Evolutionary conservation across 2,888 invertebrate genomes (phyloP), one percentile per base, ranked within the genome.

Genomic region (Tribolium freemani): DNA sequence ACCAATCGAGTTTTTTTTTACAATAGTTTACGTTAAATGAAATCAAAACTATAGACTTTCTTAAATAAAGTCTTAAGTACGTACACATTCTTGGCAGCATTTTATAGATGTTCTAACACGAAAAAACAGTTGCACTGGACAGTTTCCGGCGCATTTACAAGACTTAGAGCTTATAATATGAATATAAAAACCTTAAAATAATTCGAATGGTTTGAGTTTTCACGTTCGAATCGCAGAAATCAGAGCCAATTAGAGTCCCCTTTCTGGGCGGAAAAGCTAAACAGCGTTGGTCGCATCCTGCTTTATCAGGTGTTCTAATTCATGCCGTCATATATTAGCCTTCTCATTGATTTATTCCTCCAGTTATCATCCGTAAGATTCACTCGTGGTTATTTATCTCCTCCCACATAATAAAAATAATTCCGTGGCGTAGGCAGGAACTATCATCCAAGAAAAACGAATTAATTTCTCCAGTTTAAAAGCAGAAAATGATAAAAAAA

Each of bases 341-440:
- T 50, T 50, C 50, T 3, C 16, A 16, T 20, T 50, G 20, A 50
- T 50, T 16, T 50, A 16, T 50, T 50, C 10, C 16, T 16, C 13
- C 8, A 38, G 38, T 38, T 38, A 50, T 50, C 16, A 50, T 50
- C 20, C 50, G 9, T 50, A 16, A 50, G 50, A 16, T 50, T 13
- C 50, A 50, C 20, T 50, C n/a, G 46, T 38, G 38, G 20, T 8
- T 50, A 50, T 50, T 50, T 50, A 50, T 50, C 50, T 50, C 13
- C 50, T 16, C 50, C 50, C 20, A 50, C 50, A 20, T 50, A 11
- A 16, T 50, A 50, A 50, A 50, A 50, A 50, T 16, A 10, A 50
- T 50, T 50, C 20, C 11, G 11, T 20, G 1, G 50, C 50, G 50
- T 50, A 50, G 50, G 50, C 8, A 10, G 50, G 11, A 50, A 50